Base-by-base conservation (phyloP, 2,888 invertebrate species). In the Catotricha subobsoleta region DNA sequence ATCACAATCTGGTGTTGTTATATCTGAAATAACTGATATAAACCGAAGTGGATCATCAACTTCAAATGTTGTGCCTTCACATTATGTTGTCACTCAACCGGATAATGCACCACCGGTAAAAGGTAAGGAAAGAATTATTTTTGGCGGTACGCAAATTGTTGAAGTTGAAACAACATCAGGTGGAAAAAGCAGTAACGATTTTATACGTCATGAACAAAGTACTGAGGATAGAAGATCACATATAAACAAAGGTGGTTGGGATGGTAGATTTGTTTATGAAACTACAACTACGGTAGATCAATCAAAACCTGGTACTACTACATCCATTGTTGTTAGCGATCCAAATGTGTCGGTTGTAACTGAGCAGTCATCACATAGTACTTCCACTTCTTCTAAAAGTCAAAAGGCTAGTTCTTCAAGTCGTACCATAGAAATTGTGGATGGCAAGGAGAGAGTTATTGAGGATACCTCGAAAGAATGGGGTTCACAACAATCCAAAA, bases 361-460 rank as follows among this genome's bases (percentile, higher is more conserved):
- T 12, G 12, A 30, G 30, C 29, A 30, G 58, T 59, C 20, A 58
- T 51, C 43, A 51, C 63, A 38, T 62, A 66, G 41, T 60, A 56
- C 49, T 58, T 60, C 50, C 44, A 50, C 1, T 59, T 62, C 40
- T n/a, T 34, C 42, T 10, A 43, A 25, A n/a, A 39, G 19, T 8
- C 31, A 23, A n/a, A 30, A 27, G 10, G 40, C 31, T 16, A 2
- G 8, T 6, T 13, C 25, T 16, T 12, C 15, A 27, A 23, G 10
- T 12, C 13, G 16, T 8, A 36, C 3, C 2, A 39, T 41, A 23
- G 33, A 31, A 43, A 67, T 72, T 47, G 69, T 74, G 18, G 72
- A 74, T 51, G 74, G 74, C 2, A 73, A 73, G 54, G 74, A 74
- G 58, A 61, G 70, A 29, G 66, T 74, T 31, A 59, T 74, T 33